A percentile compares a stretch with the other conserved stretches of the same genome.
These are phyloP conservation scores for Coenobita brevimanus DNA, from an alignment of 1,140 invertebrate species.

Conservation along the genomic window DNA sequence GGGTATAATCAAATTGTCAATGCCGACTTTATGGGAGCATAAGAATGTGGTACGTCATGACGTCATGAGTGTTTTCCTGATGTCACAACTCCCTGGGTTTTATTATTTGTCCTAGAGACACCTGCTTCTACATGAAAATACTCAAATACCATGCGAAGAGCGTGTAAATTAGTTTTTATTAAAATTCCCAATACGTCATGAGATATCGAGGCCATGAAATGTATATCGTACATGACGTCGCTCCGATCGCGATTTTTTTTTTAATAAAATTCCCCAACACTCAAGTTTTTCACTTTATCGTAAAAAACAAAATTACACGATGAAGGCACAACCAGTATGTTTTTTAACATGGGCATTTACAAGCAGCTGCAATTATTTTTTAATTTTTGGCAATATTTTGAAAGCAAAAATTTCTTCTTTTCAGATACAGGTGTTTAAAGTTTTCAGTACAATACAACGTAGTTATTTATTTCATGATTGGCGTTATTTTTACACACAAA, in stretches of 20 bases:
- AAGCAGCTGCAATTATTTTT: constrained; percentile 30
- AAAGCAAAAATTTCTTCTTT: constrained; percentile 10
- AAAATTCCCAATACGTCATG: background rate
- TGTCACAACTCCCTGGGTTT: background rate
- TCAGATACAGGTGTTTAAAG: constrained; percentile 35
- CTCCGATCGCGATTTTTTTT: too few species aligned
- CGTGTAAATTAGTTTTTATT: constrained; percentile 21
- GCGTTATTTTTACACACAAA: constrained; percentile 27
- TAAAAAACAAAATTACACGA: constrained; percentile 1
- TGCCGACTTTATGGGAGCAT: too few species aligned
- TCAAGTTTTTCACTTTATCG: too few species aligned
- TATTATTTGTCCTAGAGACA: too few species aligned
- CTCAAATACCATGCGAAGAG: too few species aligned
- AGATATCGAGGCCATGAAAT: too few species aligned
- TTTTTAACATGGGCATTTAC: constrained; percentile 9
- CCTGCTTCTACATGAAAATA: too few species aligned
- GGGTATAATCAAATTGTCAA: too few species aligned
- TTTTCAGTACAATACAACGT: background rate
- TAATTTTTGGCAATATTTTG: background rate
- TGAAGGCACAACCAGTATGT: constrained; percentile 10
- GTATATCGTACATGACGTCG: background rate
- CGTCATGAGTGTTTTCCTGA: constrained; percentile 15
- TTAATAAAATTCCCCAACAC: too few species aligned
- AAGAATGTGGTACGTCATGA: constrained; percentile 28
- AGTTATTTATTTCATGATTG: constrained; percentile 32